A percentile compares a stretch with the other conserved stretches of the same genome.
These are phyloP conservation scores for Florisuga fusca DNA, from an alignment of 2,797 vertebrate genomes.

Conservation along the genomic window DNA sequence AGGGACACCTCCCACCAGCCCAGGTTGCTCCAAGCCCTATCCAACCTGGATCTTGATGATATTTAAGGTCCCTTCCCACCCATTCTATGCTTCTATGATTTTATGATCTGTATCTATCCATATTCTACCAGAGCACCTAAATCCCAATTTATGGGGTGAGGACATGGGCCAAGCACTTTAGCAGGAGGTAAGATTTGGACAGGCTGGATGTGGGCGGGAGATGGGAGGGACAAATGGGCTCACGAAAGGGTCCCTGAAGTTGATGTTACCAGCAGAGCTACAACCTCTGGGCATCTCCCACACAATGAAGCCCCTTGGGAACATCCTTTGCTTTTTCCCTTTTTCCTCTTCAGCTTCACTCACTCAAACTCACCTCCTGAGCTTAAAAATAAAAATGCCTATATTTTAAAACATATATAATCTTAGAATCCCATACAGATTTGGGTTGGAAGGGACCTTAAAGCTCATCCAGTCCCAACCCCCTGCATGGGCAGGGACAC, in stretches of 20 bases:
- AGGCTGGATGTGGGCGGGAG: not conserved
- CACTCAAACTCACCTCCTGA: not conserved
- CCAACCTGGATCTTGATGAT: no score
- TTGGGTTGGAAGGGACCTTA: no score
- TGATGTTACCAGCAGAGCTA: not conserved
- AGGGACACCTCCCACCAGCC: no score
- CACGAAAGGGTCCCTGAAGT: not conserved
- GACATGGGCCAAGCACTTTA: not conserved
- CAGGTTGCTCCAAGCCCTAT: no score
- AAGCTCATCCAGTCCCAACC: no score
- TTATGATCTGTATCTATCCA: no score
- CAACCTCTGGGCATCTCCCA: not conserved
- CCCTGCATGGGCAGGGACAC: no score
- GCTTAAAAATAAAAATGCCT: accelerated
- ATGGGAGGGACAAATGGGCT: not conserved
- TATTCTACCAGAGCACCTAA: not conserved
- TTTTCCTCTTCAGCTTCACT: not conserved
- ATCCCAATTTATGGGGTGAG: not conserved
- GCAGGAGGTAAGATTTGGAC: not conserved
- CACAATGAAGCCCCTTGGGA: not conserved
- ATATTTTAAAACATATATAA: no score
- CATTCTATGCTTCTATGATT: no score
- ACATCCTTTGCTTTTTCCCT: not conserved
- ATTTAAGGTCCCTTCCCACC: no score
- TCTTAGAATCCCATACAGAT: no score